Evolutionary conservation across 2,888 invertebrate genomes (phyloP), one percentile per base, ranked within the genome.

Genomic region (Drosophila birchii): DNA sequence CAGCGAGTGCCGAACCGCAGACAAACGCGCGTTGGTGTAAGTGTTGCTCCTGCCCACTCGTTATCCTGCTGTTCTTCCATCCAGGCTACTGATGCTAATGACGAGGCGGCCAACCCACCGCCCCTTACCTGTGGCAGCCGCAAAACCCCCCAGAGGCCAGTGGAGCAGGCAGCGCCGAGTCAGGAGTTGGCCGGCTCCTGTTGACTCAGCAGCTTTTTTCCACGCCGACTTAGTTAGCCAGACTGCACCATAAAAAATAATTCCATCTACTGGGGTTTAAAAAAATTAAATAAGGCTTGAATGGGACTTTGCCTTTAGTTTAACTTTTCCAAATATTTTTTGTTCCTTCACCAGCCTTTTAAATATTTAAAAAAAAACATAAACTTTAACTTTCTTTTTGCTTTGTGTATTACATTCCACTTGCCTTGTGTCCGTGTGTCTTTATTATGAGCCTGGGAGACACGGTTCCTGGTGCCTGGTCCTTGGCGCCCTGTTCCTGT

Each of bases 21-120:
- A 88, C 83, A 83, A 86, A 78, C 88, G 86, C 88, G 86, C 81
- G 84, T 86, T 69, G 86, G 86, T 78, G 85, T 73, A 61, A 69
- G 75, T 55, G 57, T 43, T 45, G 73, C 47, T 45, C 54, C 57
- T 49, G 57, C 18, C 38, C 36, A 11, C 32, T 43, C 32, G 38
- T 39, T 41, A 34, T n/a, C 20, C 44, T 47, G 41, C 51, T 20
- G 57, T 41, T 44, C 58, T 43, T 55, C 39, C 11, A 29, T 45
- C 44, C 66, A 23, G 55, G 75, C 61, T 68, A 54, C 53, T 73
- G 70, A 81, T 88, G 84, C 87, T 85, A 85, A 85, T 85, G 84
- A 86, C 81, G 84, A 84, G 78, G 75, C 73, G 60, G 61, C 73
- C 23, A 66, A 36, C 43, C 69, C 77, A 32, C 18, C 26, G n/a